These are phyloP conservation scores for Autographa gamma DNA, from an alignment of 2,888 invertebrate species.

Conservation along the genomic window DNA sequence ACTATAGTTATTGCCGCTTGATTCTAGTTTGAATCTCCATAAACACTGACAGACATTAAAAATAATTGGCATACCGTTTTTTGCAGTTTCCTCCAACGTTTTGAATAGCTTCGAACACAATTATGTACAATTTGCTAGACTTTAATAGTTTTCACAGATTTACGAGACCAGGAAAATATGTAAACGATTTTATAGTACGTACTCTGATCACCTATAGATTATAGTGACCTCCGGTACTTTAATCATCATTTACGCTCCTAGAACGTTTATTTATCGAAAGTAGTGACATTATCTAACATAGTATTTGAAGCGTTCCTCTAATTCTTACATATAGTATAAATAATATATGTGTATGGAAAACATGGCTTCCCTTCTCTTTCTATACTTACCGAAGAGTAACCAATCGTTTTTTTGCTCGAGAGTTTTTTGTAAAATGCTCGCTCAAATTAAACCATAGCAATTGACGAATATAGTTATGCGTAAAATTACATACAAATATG, in stretches of 20 bases:
- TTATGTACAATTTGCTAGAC: slow-evolving; percentile 18
- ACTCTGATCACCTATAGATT: slow-evolving; percentile 36
- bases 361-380: too few species aligned
- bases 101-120: neutral
- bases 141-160: slow-evolving; percentile 28
- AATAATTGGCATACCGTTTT: neutral
- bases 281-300: neutral
- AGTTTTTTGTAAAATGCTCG: too few species aligned
- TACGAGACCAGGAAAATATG: slow-evolving; percentile 23
- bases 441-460: too few species aligned
- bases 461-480: too few species aligned
- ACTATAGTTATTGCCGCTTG: neutral
- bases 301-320: too few species aligned
- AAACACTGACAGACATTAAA: neutral
- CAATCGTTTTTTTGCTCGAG: too few species aligned
- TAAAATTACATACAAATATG: too few species aligned
- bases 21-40: neutral
- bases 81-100: slow-evolving; percentile 5
- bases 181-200: slow-evolving; percentile 3
- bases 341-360: too few species aligned
- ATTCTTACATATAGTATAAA: too few species aligned
- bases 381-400: too few species aligned
- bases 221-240: slow-evolving; percentile 25
- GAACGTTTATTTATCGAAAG: slow-evolving; percentile 3
- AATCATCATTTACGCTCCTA: slow-evolving; percentile 21